Conservation (phyloP, 2,113 vertebrate species). For the Oreotragus oreotragus region DNA sequence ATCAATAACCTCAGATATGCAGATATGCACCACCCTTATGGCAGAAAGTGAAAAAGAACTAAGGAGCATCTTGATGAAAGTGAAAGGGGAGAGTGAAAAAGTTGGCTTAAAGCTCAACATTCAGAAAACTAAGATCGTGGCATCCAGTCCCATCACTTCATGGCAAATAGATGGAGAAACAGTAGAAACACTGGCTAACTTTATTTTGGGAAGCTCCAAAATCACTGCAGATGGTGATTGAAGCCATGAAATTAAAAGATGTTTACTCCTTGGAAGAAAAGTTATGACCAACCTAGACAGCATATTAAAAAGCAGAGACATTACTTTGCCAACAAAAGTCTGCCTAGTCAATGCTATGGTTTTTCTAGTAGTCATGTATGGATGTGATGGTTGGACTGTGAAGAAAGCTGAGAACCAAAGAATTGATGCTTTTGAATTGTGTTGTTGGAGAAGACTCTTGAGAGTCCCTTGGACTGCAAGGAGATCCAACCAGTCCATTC, state of each 20-base stretch:
- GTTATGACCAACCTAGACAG: neutral
- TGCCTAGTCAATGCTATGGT: neutral
- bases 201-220: neutral
- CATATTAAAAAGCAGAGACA: neutral
- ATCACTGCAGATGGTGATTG: neutral
- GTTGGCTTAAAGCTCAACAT: neutral
- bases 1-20: neutral
- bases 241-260: neutral
- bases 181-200: too few relatives aligned
- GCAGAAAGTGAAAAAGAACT: neutral
- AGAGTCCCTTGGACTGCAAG: neutral
- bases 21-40: neutral
- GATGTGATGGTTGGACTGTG: neutral
- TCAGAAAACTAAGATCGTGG: neutral
- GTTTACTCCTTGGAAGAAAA: neutral
- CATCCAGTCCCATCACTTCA: too few relatives aligned
- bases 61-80: neutral
- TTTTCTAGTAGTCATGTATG: neutral
- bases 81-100: neutral
- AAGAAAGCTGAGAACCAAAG: neutral
- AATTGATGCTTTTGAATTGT: neutral
- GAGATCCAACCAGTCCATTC: neutral
- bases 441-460: neutral
- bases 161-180: too few relatives aligned
- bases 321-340: neutral